Conservation (phyloP, 2,113 vertebrate species). For the Heteronetta atricapilla region DNA sequence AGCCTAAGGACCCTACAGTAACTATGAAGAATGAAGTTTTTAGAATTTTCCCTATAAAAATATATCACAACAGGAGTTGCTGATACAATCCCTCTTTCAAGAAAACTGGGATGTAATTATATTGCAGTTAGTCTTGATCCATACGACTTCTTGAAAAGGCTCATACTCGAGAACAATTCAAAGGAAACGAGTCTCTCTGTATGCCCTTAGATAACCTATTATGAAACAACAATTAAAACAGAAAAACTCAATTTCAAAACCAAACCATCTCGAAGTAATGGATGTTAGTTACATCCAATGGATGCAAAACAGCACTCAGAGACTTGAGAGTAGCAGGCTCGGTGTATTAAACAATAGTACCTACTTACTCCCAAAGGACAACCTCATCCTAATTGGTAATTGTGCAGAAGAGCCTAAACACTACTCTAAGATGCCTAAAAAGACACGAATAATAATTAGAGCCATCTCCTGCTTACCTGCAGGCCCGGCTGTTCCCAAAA, state of each 20-base stretch:
- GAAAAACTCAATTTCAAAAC: not conserved
- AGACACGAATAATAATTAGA: not conserved
- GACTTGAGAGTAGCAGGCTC: not conserved
- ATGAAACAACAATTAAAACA: not conserved
- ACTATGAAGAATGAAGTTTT: not conserved
- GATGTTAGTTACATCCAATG: not conserved
- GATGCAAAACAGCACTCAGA: not conserved
- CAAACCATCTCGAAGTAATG: not conserved
- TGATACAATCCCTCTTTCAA: not conserved
- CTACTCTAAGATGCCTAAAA: not conserved
- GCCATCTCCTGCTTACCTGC: constrained; percentile 80
- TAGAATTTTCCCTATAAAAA: not conserved
- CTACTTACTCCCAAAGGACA: not conserved
- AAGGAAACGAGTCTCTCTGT: not conserved
- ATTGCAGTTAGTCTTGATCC: not conserved
- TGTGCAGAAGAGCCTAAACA: not conserved
- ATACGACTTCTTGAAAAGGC: not conserved
- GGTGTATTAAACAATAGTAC: not conserved
- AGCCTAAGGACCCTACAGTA: not conserved
- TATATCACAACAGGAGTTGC: not conserved
- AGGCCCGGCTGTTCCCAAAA: constrained; percentile 99
- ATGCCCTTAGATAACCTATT: not conserved
- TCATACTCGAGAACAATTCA: not conserved
- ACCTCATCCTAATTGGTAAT: not conserved
- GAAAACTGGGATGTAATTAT: not conserved